Percentiles rank a stretch among this genome's conserved stretches.
These are phyloP conservation scores for Leptinotarsa defecta DNA, from an alignment of 1,140 invertebrate species.

Conservation along the genomic window DNA sequence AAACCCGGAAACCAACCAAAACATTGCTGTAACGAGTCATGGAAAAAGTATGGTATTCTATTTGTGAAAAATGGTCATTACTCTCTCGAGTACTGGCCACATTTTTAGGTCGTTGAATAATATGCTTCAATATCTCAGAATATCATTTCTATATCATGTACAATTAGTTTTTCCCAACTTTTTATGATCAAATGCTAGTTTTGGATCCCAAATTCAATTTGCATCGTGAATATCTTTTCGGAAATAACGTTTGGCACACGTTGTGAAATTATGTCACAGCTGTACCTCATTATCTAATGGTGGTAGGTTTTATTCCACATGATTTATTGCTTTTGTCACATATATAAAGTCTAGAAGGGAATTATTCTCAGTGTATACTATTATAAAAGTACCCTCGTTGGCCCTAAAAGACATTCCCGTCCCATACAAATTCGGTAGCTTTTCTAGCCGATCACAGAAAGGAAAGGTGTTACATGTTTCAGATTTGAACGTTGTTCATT, in stretches of 20 bases:
- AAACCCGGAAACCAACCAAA: too few relatives aligned
- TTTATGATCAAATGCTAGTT: too few relatives aligned
- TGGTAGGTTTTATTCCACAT: constrained; percentile 5
- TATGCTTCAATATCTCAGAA: too few relatives aligned
- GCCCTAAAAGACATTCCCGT: background rate
- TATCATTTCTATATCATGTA: too few relatives aligned
- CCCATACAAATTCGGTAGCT: background rate
- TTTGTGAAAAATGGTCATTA: too few relatives aligned
- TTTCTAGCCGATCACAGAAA: background rate
- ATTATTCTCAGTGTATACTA: constrained; percentile 9
- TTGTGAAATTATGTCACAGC: background rate
- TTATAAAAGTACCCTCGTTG: background rate
- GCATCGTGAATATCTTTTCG: too few relatives aligned
- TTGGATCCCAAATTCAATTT: too few relatives aligned
- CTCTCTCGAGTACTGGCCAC: too few relatives aligned
- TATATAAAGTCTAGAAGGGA: background rate
- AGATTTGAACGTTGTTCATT: background rate
- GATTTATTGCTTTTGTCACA: constrained; percentile 15
- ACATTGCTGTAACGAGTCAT: too few relatives aligned
- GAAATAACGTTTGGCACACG: background rate
- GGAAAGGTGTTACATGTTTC: background rate
- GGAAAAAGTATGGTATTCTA: too few relatives aligned
- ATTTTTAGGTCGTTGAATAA: too few relatives aligned
- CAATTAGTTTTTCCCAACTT: too few relatives aligned
- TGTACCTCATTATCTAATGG: constrained; percentile 4